A percentile compares a stretch with the other conserved stretches of the same genome.
These are phyloP conservation scores for Drosophila jambulina DNA, from an alignment of 1,140 invertebrate species.

Conservation along the genomic window DNA sequence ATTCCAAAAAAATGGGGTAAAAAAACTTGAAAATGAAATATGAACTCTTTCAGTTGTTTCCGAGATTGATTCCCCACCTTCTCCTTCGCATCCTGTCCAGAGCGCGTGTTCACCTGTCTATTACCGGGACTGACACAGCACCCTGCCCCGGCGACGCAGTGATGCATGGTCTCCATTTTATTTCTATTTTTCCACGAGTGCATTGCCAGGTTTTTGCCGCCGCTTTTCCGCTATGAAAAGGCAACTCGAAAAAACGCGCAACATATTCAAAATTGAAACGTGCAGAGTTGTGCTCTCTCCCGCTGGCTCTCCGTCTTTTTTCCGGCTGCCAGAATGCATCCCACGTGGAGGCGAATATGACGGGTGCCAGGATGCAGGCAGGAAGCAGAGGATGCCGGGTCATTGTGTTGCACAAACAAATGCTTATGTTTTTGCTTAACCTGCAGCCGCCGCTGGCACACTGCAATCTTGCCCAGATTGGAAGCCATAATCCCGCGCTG, in stretches of 20 bases:
- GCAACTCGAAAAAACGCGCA: constrained; percentile 24
- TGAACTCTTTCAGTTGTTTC: constrained; percentile 31
- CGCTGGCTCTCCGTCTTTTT: constrained; percentile 33
- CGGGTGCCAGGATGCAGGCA: constrained; percentile 18
- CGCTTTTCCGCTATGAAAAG: constrained; percentile 2
- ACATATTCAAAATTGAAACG: constrained; percentile 72
- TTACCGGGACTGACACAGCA: constrained; percentile 19
- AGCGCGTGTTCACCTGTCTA: constrained; percentile 30
- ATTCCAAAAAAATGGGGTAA: neutral
- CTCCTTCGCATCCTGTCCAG: neutral
- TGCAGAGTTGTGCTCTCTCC: constrained; percentile 40
- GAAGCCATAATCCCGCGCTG: constrained; percentile 24
- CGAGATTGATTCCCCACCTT: constrained; percentile 16
- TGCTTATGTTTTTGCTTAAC: constrained; percentile 71
- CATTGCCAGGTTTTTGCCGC: constrained; percentile 31
- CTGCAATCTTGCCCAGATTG: constrained; percentile 64
- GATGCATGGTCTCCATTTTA: constrained; percentile 24
- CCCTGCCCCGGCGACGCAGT: constrained; percentile 5
- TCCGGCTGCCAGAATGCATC: constrained; percentile 17
- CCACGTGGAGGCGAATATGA: constrained; percentile 16
- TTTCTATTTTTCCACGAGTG: constrained; percentile 30
- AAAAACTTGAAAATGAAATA: constrained; percentile 17
- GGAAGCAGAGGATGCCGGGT: constrained; percentile 7
- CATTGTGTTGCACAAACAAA: constrained; percentile 73
- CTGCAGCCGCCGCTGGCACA: constrained; percentile 7